Evolutionary conservation across 2,797 vertebrate species (phyloP).

Genomic region (Stomatorhinus walkeri): DNA sequence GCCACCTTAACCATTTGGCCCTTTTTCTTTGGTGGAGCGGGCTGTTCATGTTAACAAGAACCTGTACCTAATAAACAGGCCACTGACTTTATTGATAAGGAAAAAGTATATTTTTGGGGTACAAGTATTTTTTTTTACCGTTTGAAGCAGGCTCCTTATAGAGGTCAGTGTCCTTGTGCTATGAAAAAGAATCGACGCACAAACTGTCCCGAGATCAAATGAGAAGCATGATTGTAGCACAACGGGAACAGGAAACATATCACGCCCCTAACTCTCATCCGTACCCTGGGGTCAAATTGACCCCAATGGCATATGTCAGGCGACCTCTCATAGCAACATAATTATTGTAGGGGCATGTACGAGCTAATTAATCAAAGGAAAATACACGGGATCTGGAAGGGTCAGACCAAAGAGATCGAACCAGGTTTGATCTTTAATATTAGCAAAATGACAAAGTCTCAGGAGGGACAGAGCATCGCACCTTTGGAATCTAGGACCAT

Average conservation of each 20-base stretch:
- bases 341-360: background rate
- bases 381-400: background rate
- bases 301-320: background rate
- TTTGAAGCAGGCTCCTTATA: background rate
- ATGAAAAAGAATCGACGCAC: background rate
- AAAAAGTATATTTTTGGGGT: background rate
- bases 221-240: background rate
- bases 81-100: background rate
- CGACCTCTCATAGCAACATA: background rate
- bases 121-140: background rate
- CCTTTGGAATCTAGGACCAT: background rate
- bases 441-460: background rate
- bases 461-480: background rate
- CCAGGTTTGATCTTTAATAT: background rate
- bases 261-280: background rate
- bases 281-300: background rate
- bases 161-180: background rate
- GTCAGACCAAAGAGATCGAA: background rate
- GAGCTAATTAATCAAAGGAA: background rate
- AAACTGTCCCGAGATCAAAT: background rate
- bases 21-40: background rate
- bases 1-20: background rate
- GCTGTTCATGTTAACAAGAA: background rate
- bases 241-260: background rate
- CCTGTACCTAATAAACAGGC: background rate